These are phyloP conservation scores for Heloderma charlesbogerti DNA, from an alignment of 2,113 vertebrate species.

Conservation along the genomic window DNA sequence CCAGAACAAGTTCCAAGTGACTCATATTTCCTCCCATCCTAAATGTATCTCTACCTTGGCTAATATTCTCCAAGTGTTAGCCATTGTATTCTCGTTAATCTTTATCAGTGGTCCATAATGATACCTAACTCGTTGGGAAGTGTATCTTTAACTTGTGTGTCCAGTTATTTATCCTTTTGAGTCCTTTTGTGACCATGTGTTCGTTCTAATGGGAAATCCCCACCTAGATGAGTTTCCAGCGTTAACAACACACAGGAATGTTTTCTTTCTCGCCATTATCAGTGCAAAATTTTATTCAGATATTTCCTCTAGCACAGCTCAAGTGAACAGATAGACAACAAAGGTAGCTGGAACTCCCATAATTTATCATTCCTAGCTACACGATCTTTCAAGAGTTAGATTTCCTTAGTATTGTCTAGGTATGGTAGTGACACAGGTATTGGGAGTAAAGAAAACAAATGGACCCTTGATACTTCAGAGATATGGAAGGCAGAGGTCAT, in stretches of 20 bases:
- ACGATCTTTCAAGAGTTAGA: neutral
- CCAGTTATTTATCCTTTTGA: neutral
- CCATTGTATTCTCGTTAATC: neutral
- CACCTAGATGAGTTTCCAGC: constrained; percentile 38
- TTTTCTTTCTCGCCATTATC: constrained; percentile 40
- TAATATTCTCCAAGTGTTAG: constrained; percentile 11
- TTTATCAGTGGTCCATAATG: constrained; percentile 17
- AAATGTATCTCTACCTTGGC: neutral
- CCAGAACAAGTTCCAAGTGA: constrained; percentile 28
- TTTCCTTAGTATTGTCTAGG: neutral
- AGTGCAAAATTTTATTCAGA: constrained; percentile 31
- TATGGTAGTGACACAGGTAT: neutral
- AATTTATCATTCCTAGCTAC: constrained; percentile 10
- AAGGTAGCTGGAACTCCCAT: neutral
- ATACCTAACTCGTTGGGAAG: constrained; percentile 25
- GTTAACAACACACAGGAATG: constrained; percentile 41
- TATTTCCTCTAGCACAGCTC: neutral
- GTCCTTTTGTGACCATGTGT: constrained; percentile 18
- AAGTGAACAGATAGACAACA: neutral
- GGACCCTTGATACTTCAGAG: neutral
- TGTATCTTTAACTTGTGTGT: constrained; percentile 28
- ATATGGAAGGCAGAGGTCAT: neutral
- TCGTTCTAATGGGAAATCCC: constrained; percentile 35
- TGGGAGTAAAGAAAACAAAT: neutral
- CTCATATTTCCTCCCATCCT: constrained; percentile 29